Evolutionary conservation across 1,140 invertebrate genomes (phyloP).

Genomic region (Eupristina koningsbergeri): DNA sequence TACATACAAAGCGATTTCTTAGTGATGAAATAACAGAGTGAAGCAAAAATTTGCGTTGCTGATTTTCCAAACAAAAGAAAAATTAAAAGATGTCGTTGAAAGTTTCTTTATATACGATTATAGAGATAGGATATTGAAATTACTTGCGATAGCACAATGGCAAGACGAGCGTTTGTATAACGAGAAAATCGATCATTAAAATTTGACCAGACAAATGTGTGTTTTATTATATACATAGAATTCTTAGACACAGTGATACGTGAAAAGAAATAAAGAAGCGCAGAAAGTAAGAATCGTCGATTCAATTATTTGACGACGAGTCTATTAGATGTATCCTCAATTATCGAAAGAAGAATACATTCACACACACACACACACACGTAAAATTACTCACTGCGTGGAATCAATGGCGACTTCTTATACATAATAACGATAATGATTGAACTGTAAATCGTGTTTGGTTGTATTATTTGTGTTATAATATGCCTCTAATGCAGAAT

Average conservation of each 20-base stretch:
- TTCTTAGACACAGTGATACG: constrained; percentile 21
- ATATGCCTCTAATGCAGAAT: constrained; percentile 65
- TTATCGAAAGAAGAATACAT: constrained; percentile 32
- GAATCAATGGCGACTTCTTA: constrained; percentile 62
- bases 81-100: constrained; percentile 35
- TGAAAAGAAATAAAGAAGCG: constrained; percentile 15
- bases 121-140: constrained; percentile 34
- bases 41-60: constrained; percentile 38
- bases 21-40: constrained; percentile 32
- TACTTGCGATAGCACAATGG: constrained; percentile 24
- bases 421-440: constrained; percentile 60
- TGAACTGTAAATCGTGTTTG: constrained; percentile 65
- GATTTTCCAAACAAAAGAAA: constrained; percentile 25
- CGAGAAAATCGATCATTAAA: constrained; percentile 31
- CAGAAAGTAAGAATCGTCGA: constrained; percentile 40
- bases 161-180: constrained; percentile 32
- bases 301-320: background rate
- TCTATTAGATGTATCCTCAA: constrained; percentile 47
- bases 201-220: constrained; percentile 30
- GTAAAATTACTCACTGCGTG: constrained; percentile 49
- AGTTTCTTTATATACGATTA: constrained; percentile 41
- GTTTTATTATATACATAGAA: constrained; percentile 42
- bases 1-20: constrained; percentile 38
- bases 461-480: constrained; percentile 64
- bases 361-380: constrained; percentile 34